Percentiles rank a stretch among this genome's conserved stretches.
Conservation (phyloP, 2,797 vertebrate species). For the Podarcis lilfordi region DNA sequence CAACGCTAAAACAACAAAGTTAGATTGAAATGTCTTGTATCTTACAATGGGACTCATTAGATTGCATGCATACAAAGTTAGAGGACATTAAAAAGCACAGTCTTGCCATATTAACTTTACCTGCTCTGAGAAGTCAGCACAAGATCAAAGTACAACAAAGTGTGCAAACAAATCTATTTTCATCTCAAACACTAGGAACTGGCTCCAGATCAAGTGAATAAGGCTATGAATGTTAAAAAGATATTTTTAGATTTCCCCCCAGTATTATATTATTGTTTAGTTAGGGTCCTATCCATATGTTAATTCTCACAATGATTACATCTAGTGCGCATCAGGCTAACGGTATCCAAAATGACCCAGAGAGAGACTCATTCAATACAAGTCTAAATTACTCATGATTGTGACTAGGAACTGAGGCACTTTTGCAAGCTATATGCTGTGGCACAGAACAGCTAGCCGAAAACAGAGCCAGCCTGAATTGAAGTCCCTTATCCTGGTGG, state of each 20-base stretch:
- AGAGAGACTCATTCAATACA: neutral
- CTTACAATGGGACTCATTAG: neutral
- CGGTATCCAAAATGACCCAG: too few relatives aligned
- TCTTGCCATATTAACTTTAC: conserved; percentile 39
- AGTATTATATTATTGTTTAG: too few relatives aligned
- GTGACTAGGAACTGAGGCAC: neutral
- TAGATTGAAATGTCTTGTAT: neutral
- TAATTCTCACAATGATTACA: neutral
- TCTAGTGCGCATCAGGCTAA: neutral
- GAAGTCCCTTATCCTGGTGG: conserved; percentile 21
- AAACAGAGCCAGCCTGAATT: conserved; percentile 27
- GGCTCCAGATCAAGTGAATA: neutral
- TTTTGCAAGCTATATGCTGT: neutral
- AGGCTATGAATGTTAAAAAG: neutral
- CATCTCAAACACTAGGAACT: neutral
- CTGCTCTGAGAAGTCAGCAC: conserved; percentile 40
- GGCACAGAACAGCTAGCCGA: neutral
- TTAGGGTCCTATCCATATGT: too few relatives aligned
- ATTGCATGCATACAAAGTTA: conserved; percentile 47
- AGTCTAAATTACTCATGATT: neutral
- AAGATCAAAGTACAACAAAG: conserved; percentile 5
- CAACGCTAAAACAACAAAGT: neutral
- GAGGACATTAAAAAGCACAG: too few relatives aligned
- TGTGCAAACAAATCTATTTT: neutral
- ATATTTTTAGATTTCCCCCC: too few relatives aligned